Percentiles rank a stretch among this genome's conserved stretches.
phyloP scores from a whole-genome alignment of 2,113 vertebrate species.

The Oostethus manadensis region DNA sequence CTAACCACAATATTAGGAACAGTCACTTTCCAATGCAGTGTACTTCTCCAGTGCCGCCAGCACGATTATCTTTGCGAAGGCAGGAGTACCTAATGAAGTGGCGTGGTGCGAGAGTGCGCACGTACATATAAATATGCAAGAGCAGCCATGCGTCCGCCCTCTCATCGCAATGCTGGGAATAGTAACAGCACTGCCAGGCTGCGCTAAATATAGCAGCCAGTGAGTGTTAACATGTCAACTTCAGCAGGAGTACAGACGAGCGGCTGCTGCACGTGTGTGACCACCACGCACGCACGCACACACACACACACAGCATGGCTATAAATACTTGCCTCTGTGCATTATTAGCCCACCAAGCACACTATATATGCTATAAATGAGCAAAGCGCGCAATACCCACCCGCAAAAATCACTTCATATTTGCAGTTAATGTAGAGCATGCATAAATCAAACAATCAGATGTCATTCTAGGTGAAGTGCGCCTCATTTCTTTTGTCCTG shows the following conservation, averaged over 20 bases:
- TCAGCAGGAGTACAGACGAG: conserved; percentile 57
- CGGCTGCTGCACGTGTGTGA: conserved; percentile 61
- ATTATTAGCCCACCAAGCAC: neutral
- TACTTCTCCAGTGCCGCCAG: too few species aligned
- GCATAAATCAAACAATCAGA: neutral
- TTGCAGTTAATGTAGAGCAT: neutral
- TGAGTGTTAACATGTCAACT: conserved; percentile 76
- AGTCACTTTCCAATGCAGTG: too few species aligned
- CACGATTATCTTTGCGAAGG: too few species aligned
- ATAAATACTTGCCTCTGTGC: conserved; percentile 33
- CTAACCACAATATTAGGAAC: too few species aligned
- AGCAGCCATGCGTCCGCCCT: conserved; percentile 51
- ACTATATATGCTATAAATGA: neutral
- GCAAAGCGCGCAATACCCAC: too few species aligned
- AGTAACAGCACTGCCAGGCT: conserved; percentile 74
- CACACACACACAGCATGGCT: conserved; percentile 26
- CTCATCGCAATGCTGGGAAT: conserved; percentile 75
- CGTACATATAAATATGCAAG: conserved; percentile 23
- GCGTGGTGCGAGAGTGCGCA: neutral
- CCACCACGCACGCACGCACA: too few species aligned
- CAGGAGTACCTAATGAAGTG: too few species aligned
- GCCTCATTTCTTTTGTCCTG: neutral
- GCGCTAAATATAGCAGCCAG: conserved; percentile 78
- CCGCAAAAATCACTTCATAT: neutral
- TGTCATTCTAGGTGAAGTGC: neutral